phyloP scores from a whole-genome alignment of 2,797 vertebrate species.

The Antennarius maculatus region DNA sequence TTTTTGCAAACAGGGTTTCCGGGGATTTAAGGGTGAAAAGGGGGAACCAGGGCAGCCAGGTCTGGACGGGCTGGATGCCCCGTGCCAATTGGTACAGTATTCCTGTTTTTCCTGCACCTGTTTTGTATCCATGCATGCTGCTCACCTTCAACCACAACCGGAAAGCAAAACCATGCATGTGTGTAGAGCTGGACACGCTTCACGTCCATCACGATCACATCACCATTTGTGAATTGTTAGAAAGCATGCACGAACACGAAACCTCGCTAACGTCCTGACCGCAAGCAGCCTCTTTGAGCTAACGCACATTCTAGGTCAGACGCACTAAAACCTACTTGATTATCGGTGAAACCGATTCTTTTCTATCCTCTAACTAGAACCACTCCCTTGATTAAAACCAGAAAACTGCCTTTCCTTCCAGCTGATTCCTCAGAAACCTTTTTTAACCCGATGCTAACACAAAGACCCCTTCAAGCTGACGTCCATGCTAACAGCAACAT shows the following conservation, averaged over 20 bases:
- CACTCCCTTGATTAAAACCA: conserved; percentile 43
- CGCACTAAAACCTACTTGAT: conserved; percentile 9
- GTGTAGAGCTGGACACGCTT: conserved; percentile 30
- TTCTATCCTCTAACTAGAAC: conserved; percentile 58
- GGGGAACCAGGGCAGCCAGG: conserved; percentile 99
- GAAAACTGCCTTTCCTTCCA: conserved; percentile 27
- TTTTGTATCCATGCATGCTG: conserved; percentile 85
- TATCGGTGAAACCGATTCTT: conserved; percentile 4
- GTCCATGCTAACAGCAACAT: conserved; percentile 47
- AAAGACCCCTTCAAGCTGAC: conserved; percentile 52
- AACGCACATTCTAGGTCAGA: conserved; percentile 22
- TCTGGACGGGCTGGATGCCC: conserved; percentile 99
- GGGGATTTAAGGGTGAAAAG: conserved; percentile 99
- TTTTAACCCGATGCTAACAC: conserved; percentile 72
- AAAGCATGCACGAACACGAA: conserved; percentile 3
- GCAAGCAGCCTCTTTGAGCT: conserved; percentile 65
- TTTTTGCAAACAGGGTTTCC: conserved; percentile 99
- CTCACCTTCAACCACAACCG: conserved; percentile 73
- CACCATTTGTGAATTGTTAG: conserved; percentile 5
- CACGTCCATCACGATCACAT: conserved; percentile 25
- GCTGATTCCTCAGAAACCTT: conserved; percentile 44
- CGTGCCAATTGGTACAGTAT: conserved; percentile 99
- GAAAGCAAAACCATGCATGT: conserved; percentile 61
- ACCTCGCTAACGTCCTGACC: conserved; percentile 61
- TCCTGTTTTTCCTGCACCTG: conserved; percentile 89